Evolutionary conservation across 2,797 vertebrate genomes (phyloP).

Genomic region (Poecile montanus): DNA sequence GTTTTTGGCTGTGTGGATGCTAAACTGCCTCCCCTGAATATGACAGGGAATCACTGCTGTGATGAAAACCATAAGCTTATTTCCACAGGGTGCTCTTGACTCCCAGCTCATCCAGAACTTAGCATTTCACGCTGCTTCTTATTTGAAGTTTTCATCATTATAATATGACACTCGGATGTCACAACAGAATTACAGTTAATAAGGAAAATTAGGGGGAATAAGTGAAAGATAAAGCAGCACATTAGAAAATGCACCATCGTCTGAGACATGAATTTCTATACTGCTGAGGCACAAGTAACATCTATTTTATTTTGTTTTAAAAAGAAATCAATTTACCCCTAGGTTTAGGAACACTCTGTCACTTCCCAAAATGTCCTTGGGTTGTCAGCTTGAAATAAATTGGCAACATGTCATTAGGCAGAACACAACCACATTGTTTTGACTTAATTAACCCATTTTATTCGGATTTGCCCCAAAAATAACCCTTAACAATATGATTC

Average conservation of each 20-base stretch:
- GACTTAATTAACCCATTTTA: slow-evolving; percentile 45
- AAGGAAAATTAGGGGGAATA: slow-evolving; percentile 48
- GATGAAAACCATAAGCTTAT: not conserved
- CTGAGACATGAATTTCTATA: not conserved
- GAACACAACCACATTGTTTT: not conserved
- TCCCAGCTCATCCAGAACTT: not conserved
- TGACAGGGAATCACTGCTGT: not conserved
- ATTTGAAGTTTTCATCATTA: slow-evolving; percentile 6
- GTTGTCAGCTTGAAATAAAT: slow-evolving; percentile 57
- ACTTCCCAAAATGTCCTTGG: slow-evolving; percentile 42
- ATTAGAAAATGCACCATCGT: not conserved
- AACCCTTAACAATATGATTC: not conserved
- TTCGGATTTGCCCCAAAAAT: slow-evolving; percentile 47
- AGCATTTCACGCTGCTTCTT: not conserved
- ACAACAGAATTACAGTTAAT: slow-evolving; percentile 61
- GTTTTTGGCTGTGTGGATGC: not conserved
- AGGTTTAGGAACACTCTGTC: slow-evolving; percentile 36
- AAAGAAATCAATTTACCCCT: slow-evolving; percentile 35
- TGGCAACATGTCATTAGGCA: slow-evolving; percentile 34
- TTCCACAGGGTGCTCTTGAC: not conserved
- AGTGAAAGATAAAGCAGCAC: slow-evolving; percentile 34
- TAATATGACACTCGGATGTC: slow-evolving; percentile 38
- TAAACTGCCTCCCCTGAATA: not conserved
- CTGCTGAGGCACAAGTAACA: not conserved
- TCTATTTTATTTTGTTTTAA: not conserved